phyloP scores from a whole-genome alignment of 2,797 vertebrate genomes.

The Pteronotus mesoamericanus region DNA sequence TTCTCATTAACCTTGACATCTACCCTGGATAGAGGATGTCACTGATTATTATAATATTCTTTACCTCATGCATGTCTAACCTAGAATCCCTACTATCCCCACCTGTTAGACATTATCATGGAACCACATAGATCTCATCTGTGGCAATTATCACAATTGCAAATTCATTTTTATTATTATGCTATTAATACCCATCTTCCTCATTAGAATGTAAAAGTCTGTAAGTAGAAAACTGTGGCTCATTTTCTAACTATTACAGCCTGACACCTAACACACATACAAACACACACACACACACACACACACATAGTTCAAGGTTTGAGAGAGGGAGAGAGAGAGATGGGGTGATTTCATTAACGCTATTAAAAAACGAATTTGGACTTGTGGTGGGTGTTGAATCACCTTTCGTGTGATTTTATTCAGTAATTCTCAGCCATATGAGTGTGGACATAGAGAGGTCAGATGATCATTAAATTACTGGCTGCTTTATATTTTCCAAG shows the following conservation, averaged over 20 bases:
- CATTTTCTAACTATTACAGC: background rate
- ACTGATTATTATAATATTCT: background rate
- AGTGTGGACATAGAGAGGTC: background rate
- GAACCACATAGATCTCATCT: background rate
- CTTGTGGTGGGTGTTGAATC: background rate
- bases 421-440: background rate
- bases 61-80: background rate
- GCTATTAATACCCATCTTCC: background rate
- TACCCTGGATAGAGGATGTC: background rate
- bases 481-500: background rate
- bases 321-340: background rate
- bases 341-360: background rate
- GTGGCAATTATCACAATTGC: background rate
- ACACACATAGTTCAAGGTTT: background rate
- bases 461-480: background rate
- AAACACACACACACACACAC: background rate
- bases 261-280: background rate
- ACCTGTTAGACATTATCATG: background rate
- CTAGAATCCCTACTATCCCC: background rate
- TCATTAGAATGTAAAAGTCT: background rate
- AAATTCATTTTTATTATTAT: slow-evolving; percentile 9
- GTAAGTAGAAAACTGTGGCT: background rate
- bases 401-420: background rate
- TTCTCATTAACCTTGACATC: background rate
- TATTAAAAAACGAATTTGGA: background rate